Evolutionary conservation across 1,140 invertebrate species (phyloP), one percentile per base, ranked within the genome.

Genomic region (Drosophila parabipectinata): DNA sequence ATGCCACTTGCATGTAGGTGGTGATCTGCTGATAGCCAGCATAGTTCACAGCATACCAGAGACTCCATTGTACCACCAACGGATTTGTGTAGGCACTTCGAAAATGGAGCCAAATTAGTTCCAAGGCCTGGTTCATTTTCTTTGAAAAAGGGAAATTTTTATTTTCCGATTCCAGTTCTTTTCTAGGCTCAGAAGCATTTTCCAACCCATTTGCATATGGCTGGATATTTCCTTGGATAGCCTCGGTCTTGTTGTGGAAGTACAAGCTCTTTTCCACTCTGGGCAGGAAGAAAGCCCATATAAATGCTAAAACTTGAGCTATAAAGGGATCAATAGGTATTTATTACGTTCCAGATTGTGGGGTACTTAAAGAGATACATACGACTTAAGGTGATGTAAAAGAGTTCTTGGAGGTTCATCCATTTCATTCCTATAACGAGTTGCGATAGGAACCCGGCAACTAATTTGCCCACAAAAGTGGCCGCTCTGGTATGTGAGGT

Each of bases 51-150:
- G 97, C 95, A 94, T 97, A 98, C 95, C 97, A 97, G 18, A 97
- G 84, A 1, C 96, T 97, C 97, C 97, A 98, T 84, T 96, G 97
- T 0, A 97, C n/a, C 1, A 97, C 94, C 64, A 94, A 94, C 1
- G 82, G 71, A 89, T 96, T 95, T 0, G 94, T 93, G 91, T 96
- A 98, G 28, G 97, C 95, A 28, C 93, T 89, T 41, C 94, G 91
- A 45, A 97, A 94, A 92, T 98, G 96, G 6, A 92, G 90, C 94
- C 94, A 95, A 30, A 97, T 89, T 15, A 94, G 90, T 9, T 69
- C 44, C 18, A 74, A 4, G 4, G 75, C 52, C 8, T 48, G 21
- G 6, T 48, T 5, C 1, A 41, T 6, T 15, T 41, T 41, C 14
- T n/a, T 41, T 3, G 37, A 5, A 14, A n/a, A n/a, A n/a, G 37